phyloP scores from a whole-genome alignment of 2,797 vertebrate species.

The Crax fasciolata region DNA sequence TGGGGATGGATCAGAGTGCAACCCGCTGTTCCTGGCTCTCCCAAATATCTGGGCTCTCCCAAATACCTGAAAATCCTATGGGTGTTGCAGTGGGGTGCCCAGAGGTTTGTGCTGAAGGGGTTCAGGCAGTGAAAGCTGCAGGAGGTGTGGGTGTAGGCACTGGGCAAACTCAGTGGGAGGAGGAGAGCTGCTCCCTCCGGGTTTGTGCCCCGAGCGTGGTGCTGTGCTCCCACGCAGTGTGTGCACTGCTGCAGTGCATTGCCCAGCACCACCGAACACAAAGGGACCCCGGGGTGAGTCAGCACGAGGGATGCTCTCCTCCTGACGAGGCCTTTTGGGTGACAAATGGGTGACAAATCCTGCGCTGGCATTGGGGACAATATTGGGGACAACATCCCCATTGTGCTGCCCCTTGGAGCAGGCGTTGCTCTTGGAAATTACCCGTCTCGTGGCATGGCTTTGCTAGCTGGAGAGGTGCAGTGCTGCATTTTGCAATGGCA shows the following conservation, averaged over 20 bases:
- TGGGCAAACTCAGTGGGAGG: neutral
- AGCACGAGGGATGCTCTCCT: constrained; percentile 34
- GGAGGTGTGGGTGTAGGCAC: rapidly evolving
- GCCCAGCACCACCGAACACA: neutral
- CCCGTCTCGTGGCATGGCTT: rapidly evolving
- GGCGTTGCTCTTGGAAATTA: neutral
- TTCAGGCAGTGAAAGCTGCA: neutral
- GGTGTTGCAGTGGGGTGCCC: rapidly evolving
- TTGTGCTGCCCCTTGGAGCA: neutral
- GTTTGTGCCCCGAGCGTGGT: rapidly evolving
- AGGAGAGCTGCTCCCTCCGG: neutral
- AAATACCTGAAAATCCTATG: neutral
- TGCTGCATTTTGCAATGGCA: neutral
- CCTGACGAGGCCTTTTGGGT: neutral
- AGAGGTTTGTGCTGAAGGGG: neutral
- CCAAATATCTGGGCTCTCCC: rapidly evolving
- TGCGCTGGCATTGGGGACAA: neutral
- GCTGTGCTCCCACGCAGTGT: no score
- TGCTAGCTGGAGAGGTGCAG: neutral
- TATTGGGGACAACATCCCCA: neutral
- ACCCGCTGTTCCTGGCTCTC: neutral
- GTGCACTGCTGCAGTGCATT: no score
- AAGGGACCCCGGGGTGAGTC: constrained; percentile 60
- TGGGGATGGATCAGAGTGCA: neutral
- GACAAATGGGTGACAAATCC: neutral